Conservation (phyloP, 2,888 invertebrate species). For the Rhaphigaster nebulosa region DNA sequence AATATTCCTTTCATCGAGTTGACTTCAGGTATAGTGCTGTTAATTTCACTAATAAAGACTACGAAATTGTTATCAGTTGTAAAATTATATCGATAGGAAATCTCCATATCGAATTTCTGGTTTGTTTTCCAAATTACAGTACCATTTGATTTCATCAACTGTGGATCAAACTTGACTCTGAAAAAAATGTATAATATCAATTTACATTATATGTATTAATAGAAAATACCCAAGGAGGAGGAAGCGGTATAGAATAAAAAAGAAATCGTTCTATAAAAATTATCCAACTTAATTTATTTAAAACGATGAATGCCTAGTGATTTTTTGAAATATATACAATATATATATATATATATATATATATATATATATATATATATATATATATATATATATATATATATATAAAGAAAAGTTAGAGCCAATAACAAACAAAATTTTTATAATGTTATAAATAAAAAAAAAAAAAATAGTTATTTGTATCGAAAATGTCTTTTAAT, state of each 20-base stretch:
- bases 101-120: conserved; percentile 73
- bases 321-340: no score
- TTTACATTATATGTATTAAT: background rate
- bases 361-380: background rate
- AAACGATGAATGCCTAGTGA: background rate
- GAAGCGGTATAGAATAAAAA: background rate
- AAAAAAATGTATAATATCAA: background rate
- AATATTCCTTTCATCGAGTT: conserved; percentile 73
- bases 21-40: conserved; percentile 75
- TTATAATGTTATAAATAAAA: no score
- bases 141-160: conserved; percentile 72
- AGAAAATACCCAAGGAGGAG: background rate
- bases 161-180: conserved; percentile 72
- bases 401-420: background rate
- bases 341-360: no score
- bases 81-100: conserved; percentile 72
- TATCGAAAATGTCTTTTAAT: no score
- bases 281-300: background rate
- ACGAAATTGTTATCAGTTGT: conserved; percentile 68
- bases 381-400: background rate
- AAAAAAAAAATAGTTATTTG: no score
- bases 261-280: no score
- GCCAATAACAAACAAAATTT: no score
- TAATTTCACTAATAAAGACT: conserved; percentile 72
- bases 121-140: conserved; percentile 75